A percentile compares a stretch with the other conserved stretches of the same genome.
Conservation (phyloP, 2,888 invertebrate genomes). For the Melieria picta region DNA sequence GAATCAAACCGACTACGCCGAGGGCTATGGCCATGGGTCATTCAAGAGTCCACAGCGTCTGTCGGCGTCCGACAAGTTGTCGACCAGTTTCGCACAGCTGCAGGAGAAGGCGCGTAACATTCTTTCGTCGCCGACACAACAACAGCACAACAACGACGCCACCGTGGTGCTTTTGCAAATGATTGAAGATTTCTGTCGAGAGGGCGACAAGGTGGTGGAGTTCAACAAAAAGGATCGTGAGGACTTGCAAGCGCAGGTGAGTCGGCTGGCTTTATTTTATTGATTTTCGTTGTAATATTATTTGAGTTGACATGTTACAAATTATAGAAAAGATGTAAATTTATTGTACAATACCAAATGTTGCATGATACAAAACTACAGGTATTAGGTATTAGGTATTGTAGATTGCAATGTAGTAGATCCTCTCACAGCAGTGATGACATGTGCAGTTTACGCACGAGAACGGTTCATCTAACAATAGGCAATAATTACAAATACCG, state of each 20-base stretch:
- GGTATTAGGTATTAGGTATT: too few relatives aligned
- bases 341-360: too few relatives aligned
- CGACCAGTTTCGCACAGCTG: slow-evolving; percentile 59
- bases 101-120: slow-evolving; percentile 64
- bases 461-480: too few relatives aligned
- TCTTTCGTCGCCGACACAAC: slow-evolving; percentile 51
- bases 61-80: slow-evolving; percentile 50
- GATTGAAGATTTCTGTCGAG: slow-evolving; percentile 72
- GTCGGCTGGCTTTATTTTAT: slow-evolving; percentile 20
- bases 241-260: slow-evolving; percentile 81
- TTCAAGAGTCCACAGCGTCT: slow-evolving; percentile 53
- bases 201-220: slow-evolving; percentile 73
- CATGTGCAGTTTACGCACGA: too few relatives aligned
- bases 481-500: too few relatives aligned
- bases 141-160: slow-evolving; percentile 51
- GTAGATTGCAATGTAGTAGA: too few relatives aligned
- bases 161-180: slow-evolving; percentile 68
- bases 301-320: too few relatives aligned
- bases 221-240: slow-evolving; percentile 74
- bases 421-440: too few relatives aligned
- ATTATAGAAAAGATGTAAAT: too few relatives aligned
- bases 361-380: too few relatives aligned
- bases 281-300: too few relatives aligned
- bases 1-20: slow-evolving; percentile 68
- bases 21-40: slow-evolving; percentile 67